Evolutionary conservation across 1,140 invertebrate genomes (phyloP).

Genomic region (Dendrolimus punctatus): DNA sequence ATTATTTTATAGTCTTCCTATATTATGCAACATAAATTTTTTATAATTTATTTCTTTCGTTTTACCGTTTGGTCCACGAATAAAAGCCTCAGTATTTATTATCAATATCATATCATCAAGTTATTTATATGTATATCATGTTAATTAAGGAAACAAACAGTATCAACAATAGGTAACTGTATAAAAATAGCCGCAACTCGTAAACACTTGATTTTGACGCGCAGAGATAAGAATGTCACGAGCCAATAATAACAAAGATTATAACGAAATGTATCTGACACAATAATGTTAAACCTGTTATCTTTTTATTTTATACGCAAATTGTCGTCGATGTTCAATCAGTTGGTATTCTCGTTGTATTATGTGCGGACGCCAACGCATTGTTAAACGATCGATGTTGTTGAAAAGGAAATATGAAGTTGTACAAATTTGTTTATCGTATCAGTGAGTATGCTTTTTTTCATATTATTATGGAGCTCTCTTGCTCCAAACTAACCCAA

Average conservation of each 20-base stretch:
- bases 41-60: too few species aligned
- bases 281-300: not conserved
- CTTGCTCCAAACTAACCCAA: too few species aligned
- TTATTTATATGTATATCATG: too few species aligned
- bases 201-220: not conserved
- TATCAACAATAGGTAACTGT: conserved; percentile 1
- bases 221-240: conserved; percentile 3
- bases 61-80: too few species aligned
- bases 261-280: conserved; percentile 1
- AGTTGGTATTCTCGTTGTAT: too few species aligned
- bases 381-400: not conserved
- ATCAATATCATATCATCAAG: too few species aligned
- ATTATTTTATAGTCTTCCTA: too few species aligned
- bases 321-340: too few species aligned
- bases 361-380: too few species aligned
- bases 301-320: too few species aligned
- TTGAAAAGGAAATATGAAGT: conserved; percentile 4
- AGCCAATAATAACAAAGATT: conserved; percentile 5
- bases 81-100: too few species aligned
- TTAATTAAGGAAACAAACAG: not conserved
- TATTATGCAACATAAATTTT: too few species aligned
- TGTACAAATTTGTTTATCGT: conserved; percentile 3
- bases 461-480: not conserved
- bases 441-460: conserved; percentile 3
- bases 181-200: conserved; percentile 1